Percentiles rank a stretch among this genome's conserved stretches.
Evolutionary conservation across 2,797 vertebrate species (phyloP).

Genomic region (Parambassis ranga): DNA sequence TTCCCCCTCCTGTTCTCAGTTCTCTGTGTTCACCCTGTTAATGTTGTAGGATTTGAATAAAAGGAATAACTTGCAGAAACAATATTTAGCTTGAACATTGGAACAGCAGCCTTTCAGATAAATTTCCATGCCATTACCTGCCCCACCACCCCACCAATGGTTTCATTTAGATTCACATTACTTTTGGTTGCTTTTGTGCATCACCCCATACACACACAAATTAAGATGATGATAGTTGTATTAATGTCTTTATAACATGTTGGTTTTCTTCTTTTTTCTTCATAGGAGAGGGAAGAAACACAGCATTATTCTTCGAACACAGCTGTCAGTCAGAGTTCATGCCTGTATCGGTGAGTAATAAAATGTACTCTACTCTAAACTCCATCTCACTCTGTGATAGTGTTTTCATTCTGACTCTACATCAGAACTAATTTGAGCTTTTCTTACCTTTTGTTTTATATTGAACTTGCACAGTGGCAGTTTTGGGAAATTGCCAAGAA

Average conservation of each 20-base stretch:
- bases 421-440: constrained; percentile 31
- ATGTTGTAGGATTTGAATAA: constrained; percentile 7
- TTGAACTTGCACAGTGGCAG: constrained; percentile 57
- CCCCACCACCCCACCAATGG: too few relatives aligned
- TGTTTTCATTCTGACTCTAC: constrained; percentile 13
- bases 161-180: too few relatives aligned
- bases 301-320: constrained; percentile 92
- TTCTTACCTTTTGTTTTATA: constrained; percentile 41
- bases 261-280: constrained; percentile 34
- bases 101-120: constrained; percentile 1
- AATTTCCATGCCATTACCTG: constrained; percentile 25
- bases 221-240: neutral
- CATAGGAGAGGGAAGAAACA: constrained; percentile 90
- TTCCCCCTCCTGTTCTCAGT: constrained; percentile 18
- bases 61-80: constrained; percentile 8
- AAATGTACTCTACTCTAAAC: neutral
- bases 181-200: too few relatives aligned
- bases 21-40: constrained; percentile 15
- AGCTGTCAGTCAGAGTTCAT: constrained; percentile 96
- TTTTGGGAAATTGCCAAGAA: constrained; percentile 32
- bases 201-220: neutral
- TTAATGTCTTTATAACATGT: constrained; percentile 10
- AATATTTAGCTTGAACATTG: neutral
- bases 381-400: constrained; percentile 1
- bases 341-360: constrained; percentile 94